Percentiles rank a stretch among this genome's conserved stretches.
Evolutionary conservation across 2,888 invertebrate species (phyloP).

Genomic region (Pheosia gnoma): DNA sequence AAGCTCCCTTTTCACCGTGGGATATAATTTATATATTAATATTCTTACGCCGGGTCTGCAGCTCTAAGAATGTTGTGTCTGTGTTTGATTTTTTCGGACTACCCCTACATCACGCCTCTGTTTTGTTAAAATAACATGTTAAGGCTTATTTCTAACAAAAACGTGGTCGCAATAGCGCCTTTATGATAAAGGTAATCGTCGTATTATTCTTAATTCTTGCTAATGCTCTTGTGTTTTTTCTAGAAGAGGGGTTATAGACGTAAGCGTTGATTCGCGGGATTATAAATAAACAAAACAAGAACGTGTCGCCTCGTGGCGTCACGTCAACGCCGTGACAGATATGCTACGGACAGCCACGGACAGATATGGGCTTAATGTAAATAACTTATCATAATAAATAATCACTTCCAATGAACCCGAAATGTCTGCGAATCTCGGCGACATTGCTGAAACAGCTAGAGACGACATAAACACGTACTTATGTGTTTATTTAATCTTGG

Average conservation of each 20-base stretch:
- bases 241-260: constrained; percentile 33
- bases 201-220: constrained; percentile 23
- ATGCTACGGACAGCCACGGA: constrained; percentile 17
- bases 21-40: too few relatives aligned
- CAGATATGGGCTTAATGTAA: constrained; percentile 31
- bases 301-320: constrained; percentile 28
- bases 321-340: constrained; percentile 15
- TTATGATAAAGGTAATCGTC: background rate
- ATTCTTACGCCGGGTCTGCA: too few relatives aligned
- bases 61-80: too few relatives aligned
- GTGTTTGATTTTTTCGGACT: too few relatives aligned
- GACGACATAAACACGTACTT: too few relatives aligned
- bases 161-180: too few relatives aligned
- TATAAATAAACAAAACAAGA: constrained; percentile 53
- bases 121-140: too few relatives aligned
- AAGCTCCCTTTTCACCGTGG: too few relatives aligned
- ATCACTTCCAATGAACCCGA: constrained; percentile 30
- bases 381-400: constrained; percentile 43
- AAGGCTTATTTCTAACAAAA: too few relatives aligned
- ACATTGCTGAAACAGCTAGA: too few relatives aligned
- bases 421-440: constrained; percentile 1
- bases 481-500: too few relatives aligned
- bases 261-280: constrained; percentile 35
- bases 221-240: constrained; percentile 25
- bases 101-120: too few relatives aligned